Base-by-base conservation (phyloP, 2,113 vertebrate species). In the Eurystomus gularis region DNA sequence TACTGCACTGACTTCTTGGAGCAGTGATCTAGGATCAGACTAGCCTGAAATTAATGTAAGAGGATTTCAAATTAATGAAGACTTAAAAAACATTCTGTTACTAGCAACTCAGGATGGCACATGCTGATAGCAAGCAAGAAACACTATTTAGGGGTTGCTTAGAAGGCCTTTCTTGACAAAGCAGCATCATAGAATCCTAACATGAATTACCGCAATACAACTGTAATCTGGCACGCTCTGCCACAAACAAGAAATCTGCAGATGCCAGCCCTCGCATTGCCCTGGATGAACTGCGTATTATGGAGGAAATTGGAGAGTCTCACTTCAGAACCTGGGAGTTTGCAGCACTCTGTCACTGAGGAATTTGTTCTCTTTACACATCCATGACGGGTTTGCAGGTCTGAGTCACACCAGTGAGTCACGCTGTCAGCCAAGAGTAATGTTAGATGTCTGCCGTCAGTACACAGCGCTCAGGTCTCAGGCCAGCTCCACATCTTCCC, bases 51-150 rank as follows among this genome's bases (percentile, higher is more conserved):
- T 62, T 81, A 86, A 31, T n/a, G 7, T 26, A 83, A 49, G 28
- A 44, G 37, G 25, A 80, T 87, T 87, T 94, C 23, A 48, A 86
- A 93, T 44, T 70, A 94, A 83, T 81, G 28, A 83, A 86, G 48
- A 69, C 13, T 33, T 85, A 3, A 31, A 77, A 76, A 81, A 12
- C 12, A 7, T 49, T 31, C 21, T 83, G 37, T 46, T 81, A 25
- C 33, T 29, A 82, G 23, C n/a, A 92, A 8, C 8, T 29, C 64
- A 33, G 69, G 31, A 88, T 78, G 51, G 42, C 42, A 40, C 9
- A 24, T 13, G 46, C 15, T 52, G 18, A 52, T 12, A 68, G 31
- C 7, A 4, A 72, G 12, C 29, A 68, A 48, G 31, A 78, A 84
- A 26, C 51, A 21, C 40, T 76, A 19, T 13, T 76, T 31, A 69